phyloP scores from a whole-genome alignment of 2,888 invertebrate genomes.

The Phalera bucephala region DNA sequence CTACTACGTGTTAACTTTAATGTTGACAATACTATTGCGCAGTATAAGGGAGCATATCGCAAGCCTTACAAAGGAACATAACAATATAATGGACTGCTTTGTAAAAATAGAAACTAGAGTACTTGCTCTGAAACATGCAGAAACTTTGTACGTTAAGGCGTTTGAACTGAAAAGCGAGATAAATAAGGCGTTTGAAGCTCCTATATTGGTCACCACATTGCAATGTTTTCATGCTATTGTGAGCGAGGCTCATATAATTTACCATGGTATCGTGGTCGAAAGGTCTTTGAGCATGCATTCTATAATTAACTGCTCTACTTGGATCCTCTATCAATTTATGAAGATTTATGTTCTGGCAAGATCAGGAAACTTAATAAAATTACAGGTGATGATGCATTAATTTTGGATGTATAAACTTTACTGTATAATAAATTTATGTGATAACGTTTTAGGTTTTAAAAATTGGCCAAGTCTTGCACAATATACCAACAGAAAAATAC shows the following conservation, averaged over 20 bases:
- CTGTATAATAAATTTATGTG: too few species aligned
- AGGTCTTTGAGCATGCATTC: conserved; percentile 42
- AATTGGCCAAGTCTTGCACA: conserved; percentile 52
- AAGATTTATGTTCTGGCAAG: conserved; percentile 56
- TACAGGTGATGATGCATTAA: conserved; percentile 36
- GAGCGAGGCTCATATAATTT: conserved; percentile 62
- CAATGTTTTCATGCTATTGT: conserved; percentile 67
- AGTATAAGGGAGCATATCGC: conserved; percentile 43
- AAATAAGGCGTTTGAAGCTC: conserved; percentile 55
- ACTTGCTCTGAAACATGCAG: conserved; percentile 48
- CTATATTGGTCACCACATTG: conserved; percentile 49
- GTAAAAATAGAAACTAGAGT: conserved; percentile 33
- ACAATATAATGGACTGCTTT: conserved; percentile 20
- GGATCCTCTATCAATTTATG: conserved; percentile 61
- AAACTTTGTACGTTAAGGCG: conserved; percentile 48
- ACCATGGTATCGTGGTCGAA: conserved; percentile 49
- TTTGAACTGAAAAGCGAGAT: conserved; percentile 51
- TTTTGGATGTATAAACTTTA: too few species aligned
- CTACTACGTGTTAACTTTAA: conserved; percentile 50
- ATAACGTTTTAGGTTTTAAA: conserved; percentile 45
- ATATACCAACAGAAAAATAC: conserved; percentile 52
- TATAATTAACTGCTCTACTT: conserved; percentile 55
- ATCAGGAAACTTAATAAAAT: conserved; percentile 51
- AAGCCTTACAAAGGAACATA: conserved; percentile 19
- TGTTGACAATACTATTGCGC: conserved; percentile 44